Evolutionary conservation across 2,888 invertebrate genomes (phyloP), one percentile per base, ranked within the genome.

Genomic region (Apamea sordens): DNA sequence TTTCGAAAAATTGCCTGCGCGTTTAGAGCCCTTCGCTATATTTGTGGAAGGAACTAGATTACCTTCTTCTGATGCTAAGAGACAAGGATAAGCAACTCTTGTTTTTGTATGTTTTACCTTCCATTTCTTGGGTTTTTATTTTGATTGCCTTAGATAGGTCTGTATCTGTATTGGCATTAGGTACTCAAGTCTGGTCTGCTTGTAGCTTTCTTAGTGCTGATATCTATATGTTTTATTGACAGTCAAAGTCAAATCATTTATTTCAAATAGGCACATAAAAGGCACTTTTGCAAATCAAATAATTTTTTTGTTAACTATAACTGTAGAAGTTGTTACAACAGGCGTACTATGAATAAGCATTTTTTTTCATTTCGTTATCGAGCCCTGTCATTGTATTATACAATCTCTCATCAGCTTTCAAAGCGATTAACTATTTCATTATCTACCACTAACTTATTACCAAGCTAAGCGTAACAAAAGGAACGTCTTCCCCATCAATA

Each of bases 1-100:
- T 92, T 90, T 92, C 90, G 94, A 94, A 94, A 94, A 94, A 94
- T 94, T 93, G 92, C 93, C 92, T 84, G 85, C 85, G 87, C 82
- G 85, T 87, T 87, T 80, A 76, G 76, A 86, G 70, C 76, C 81
- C 79, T 86, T 80, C 67, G 53, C 78, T 83, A 61, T 84, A 82
- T 83, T 80, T 79, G 79, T 77, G 73, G 53, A 81, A 69, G 61
- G 56, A 86, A 78, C 77, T 85, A 76, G 77, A 86, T 82, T 84
- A 88, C 59, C 56, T 85, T 80, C 61, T 67, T 76, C 36, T 68
- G 70, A 47, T 71, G 44, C 61, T 61, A 41, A 21, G 28, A 77
- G 44, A 63, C 24, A 59, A 6, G 28, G 32, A 73, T 73, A 21
- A 63, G 64, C n/a, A 36, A 61, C 44, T 36, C 50, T 21, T 67